Conservation (phyloP, 2,113 vertebrate species). For the Asarcornis scutulata region DNA sequence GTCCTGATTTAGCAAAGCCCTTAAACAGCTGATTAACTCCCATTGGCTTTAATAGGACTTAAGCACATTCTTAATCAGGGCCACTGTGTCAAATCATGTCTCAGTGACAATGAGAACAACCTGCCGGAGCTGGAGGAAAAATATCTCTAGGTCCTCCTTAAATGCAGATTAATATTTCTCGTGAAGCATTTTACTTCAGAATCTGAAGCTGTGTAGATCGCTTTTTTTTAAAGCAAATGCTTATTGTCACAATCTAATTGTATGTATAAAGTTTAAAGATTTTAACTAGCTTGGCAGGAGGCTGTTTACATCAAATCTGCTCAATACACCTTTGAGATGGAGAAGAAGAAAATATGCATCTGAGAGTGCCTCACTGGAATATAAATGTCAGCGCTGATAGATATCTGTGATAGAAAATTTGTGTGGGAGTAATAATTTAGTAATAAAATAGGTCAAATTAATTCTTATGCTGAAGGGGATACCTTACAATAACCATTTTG, state of each 20-base stretch:
- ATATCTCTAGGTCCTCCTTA: conserved; percentile 23
- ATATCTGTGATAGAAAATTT: conserved; percentile 64
- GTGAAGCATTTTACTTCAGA: not conserved
- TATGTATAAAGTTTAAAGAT: conserved; percentile 59
- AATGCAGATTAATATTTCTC: conserved; percentile 22
- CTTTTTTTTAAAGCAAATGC: not conserved
- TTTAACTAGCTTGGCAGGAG: conserved; percentile 59
- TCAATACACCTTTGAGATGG: conserved; percentile 57
- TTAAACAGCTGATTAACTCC: conserved; percentile 71
- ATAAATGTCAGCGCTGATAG: conserved; percentile 64
- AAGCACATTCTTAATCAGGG: conserved; percentile 66
- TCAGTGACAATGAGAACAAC: conserved; percentile 51
- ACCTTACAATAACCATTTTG: conserved; percentile 66
- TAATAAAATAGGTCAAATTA: conserved; percentile 70
- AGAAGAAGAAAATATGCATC: conserved; percentile 42
- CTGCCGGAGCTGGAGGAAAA: not conserved
- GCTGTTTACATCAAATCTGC: conserved; percentile 58
- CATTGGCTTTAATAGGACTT: conserved; percentile 70
- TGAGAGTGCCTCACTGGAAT: conserved; percentile 53
- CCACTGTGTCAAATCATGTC: conserved; percentile 57
- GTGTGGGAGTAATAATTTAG: conserved; percentile 75
- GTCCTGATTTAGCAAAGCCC: conserved; percentile 73
- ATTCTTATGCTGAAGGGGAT: conserved; percentile 72
- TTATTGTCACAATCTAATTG: conserved; percentile 59
- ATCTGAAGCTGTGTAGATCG: not conserved